These are phyloP conservation scores for Dascyllus trimaculatus DNA, from an alignment of 2,113 vertebrate genomes.

Conservation along the genomic window DNA sequence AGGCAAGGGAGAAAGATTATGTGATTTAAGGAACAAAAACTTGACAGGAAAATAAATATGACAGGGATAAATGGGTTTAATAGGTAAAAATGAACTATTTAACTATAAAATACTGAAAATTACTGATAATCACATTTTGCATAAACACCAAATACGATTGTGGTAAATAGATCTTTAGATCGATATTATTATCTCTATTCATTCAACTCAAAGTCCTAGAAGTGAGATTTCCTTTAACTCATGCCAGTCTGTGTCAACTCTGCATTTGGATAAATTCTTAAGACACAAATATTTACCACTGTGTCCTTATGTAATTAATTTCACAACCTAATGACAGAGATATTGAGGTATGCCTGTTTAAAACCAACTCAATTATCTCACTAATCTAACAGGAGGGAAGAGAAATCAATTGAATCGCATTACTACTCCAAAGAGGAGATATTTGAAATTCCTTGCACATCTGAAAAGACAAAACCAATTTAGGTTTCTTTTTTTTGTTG, in stretches of 20 bases:
- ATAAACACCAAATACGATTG: too few species aligned
- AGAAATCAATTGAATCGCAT: conserved; percentile 50
- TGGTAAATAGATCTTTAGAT: too few species aligned
- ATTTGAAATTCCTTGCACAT: conserved; percentile 52
- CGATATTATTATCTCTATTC: too few species aligned
- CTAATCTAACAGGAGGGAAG: conserved; percentile 66
- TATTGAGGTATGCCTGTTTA: conserved; percentile 69
- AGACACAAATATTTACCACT: background rate
- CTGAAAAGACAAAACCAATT: conserved; percentile 57
- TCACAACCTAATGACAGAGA: conserved; percentile 45
- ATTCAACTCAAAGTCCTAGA: too few species aligned
- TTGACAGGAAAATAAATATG: too few species aligned
- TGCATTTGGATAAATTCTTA: background rate
- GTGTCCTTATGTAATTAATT: conserved; percentile 64
- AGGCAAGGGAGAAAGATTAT: too few species aligned
- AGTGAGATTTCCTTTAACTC: background rate
- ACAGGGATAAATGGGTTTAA: too few species aligned
- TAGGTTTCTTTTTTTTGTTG: conserved; percentile 15
- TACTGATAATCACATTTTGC: too few species aligned
- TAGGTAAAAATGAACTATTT: too few species aligned
- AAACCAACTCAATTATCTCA: conserved; percentile 70
- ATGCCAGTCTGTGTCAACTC: background rate
- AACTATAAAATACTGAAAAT: too few species aligned
- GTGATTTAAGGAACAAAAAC: too few species aligned
- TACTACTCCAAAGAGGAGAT: conserved; percentile 15